Conservation (phyloP, 2,113 vertebrate species). For the Harpagus bidentatus region DNA sequence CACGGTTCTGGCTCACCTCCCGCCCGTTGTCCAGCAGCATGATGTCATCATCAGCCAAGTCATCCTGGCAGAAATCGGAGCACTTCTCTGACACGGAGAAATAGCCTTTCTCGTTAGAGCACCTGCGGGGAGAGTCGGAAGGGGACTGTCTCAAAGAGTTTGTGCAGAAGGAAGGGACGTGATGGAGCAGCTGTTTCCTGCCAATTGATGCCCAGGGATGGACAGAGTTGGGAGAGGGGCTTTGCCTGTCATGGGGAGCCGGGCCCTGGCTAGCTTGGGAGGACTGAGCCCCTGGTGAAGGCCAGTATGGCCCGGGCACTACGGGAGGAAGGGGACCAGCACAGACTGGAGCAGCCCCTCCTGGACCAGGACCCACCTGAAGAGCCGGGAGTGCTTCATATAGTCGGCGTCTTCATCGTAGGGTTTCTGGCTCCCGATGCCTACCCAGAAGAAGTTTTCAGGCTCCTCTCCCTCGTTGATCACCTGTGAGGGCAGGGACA, state of each 20-base stretch:
- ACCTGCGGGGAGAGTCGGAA: constrained; percentile 66
- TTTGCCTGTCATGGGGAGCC: accelerated
- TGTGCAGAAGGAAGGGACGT: accelerated
- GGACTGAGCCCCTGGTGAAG: neutral
- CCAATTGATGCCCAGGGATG: neutral
- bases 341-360: neutral
- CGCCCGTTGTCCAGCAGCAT: constrained; percentile 94
- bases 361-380: constrained; percentile 77
- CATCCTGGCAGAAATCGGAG: constrained; percentile 97
- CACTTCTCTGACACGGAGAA: constrained; percentile 97
- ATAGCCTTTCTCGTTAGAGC: constrained; percentile 97
- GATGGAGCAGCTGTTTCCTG: neutral
- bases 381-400: constrained; percentile 94
- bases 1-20: constrained; percentile 74
- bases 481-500: constrained; percentile 71
- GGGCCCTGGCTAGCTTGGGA: neutral
- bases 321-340: neutral
- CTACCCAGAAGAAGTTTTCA: constrained; percentile 99
- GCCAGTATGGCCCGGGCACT: neutral
- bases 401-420: constrained; percentile 94
- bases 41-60: constrained; percentile 95
- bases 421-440: constrained; percentile 90
- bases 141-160: neutral
- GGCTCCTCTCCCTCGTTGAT: constrained; percentile 97
- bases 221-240: neutral